Evolutionary conservation across 92 coral and sea anemone species (phyloP).

Genomic region (Montipora capitata): DNA sequence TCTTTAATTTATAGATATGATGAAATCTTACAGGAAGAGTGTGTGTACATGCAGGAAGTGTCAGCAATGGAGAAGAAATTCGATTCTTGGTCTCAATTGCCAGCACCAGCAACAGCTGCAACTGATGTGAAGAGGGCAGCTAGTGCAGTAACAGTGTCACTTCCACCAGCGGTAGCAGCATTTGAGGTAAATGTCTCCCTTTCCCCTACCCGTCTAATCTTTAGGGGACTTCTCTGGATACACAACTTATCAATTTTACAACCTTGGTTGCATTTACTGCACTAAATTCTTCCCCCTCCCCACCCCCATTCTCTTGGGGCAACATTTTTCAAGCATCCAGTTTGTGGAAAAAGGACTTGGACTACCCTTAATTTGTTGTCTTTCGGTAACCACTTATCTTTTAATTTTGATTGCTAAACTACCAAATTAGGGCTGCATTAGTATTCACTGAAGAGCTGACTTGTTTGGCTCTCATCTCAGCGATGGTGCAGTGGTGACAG

Average conservation of each 20-base stretch:
- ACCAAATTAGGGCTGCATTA: too few species aligned
- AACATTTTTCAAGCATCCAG: too few species aligned
- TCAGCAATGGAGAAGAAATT: slow-evolving; percentile 94
- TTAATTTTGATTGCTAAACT: too few species aligned
- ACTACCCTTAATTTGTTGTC: too few species aligned
- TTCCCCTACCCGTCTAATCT: too few species aligned
- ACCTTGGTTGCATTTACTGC: too few species aligned
- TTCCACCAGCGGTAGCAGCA: slow-evolving; percentile 99
- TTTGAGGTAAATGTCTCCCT: slow-evolving; percentile 82
- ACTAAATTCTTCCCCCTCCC: neutral
- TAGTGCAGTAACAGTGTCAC: slow-evolving; percentile 69
- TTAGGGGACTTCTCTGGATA: neutral
- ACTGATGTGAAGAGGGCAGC: slow-evolving; percentile 87
- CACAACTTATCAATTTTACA: neutral
- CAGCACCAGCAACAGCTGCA: slow-evolving; percentile 89
- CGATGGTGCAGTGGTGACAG: too few species aligned
- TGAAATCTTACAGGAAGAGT: slow-evolving; percentile 87
- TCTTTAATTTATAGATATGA: slow-evolving; percentile 82
- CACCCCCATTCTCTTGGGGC: neutral
- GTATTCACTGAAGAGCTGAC: too few species aligned
- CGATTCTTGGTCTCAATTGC: slow-evolving; percentile 93
- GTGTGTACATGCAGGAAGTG: slow-evolving; percentile 82
- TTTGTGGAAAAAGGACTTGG: too few species aligned
- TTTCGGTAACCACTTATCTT: neutral
- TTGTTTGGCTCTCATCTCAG: too few species aligned